Evolutionary conservation across 1,140 invertebrate species (phyloP).

Genomic region (Heliconius hewitsoni): DNA sequence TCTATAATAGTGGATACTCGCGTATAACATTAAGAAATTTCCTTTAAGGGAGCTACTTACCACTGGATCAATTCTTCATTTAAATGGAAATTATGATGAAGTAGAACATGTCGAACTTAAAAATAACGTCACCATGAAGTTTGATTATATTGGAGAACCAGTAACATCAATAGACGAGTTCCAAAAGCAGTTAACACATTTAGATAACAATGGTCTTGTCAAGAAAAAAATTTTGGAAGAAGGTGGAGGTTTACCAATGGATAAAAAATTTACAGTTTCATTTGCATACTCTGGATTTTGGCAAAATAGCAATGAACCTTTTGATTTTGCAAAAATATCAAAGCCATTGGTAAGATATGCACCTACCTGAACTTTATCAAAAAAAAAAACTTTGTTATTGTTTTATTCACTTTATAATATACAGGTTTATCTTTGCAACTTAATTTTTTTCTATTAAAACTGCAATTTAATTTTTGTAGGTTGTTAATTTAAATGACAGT

Average conservation of each 20-base stretch:
- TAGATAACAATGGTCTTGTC: conserved; percentile 59
- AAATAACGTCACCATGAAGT: conserved; percentile 28
- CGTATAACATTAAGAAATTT: neutral
- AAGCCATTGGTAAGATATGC: conserved; percentile 60
- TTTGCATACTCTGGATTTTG: conserved; percentile 68
- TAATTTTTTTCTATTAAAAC: neutral
- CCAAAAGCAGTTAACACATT: conserved; percentile 45
- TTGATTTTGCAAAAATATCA: conserved; percentile 51
- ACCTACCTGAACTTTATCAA: too few species aligned
- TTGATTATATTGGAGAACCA: conserved; percentile 59
- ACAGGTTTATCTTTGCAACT: neutral
- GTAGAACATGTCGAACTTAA: conserved; percentile 42
- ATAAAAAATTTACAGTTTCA: conserved; percentile 58
- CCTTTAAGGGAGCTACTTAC: conserved; percentile 55
- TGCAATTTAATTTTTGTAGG: conserved; percentile 38
- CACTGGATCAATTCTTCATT: conserved; percentile 66
- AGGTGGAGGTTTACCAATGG: conserved; percentile 61
- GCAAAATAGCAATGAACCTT: conserved; percentile 63
- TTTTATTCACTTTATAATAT: neutral
- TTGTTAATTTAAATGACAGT: conserved; percentile 66
- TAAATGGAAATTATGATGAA: conserved; percentile 62
- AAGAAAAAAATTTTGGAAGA: conserved; percentile 69
- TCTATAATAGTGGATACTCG: conserved; percentile 3
- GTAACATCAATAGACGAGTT: conserved; percentile 55
- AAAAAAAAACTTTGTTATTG: too few species aligned